These are phyloP conservation scores for Trichogramma pretiosum DNA, from an alignment of 1,140 invertebrate species.

Conservation along the genomic window DNA sequence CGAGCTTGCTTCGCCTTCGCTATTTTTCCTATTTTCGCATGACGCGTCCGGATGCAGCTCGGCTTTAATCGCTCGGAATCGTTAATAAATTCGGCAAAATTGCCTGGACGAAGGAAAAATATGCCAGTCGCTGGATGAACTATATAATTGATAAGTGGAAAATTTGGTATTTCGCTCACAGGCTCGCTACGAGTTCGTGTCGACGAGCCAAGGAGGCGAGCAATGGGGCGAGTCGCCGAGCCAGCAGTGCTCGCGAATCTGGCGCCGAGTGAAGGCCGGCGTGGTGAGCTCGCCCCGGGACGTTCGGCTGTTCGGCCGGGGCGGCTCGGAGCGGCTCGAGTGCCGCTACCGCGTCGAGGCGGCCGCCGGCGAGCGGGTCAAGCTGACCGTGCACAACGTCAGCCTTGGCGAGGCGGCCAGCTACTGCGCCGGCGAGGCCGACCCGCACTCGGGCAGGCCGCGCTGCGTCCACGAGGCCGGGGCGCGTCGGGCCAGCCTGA, in stretches of 20 bases:
- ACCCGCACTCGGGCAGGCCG: slow-evolving; percentile 60
- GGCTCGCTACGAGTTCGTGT: slow-evolving; percentile 73
- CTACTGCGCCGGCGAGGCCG: slow-evolving; percentile 59
- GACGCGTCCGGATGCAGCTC: too few relatives aligned
- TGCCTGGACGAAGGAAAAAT: too few relatives aligned
- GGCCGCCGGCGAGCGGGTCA: slow-evolving; percentile 52
- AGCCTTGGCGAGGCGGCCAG: slow-evolving; percentile 54
- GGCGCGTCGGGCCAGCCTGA: slow-evolving; percentile 49
- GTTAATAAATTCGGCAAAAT: too few relatives aligned
- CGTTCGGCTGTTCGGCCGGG: slow-evolving; percentile 67
- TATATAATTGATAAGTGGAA: too few relatives aligned
- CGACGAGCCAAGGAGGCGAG: slow-evolving; percentile 66
- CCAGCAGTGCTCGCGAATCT: slow-evolving; percentile 44
- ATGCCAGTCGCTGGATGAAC: too few relatives aligned
- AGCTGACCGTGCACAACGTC: slow-evolving; percentile 61
- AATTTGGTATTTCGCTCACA: slow-evolving; percentile 18
- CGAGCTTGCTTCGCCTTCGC: too few relatives aligned
- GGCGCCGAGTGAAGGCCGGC: slow-evolving; percentile 50
- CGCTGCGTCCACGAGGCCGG: slow-evolving; percentile 48
- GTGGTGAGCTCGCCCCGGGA: slow-evolving; percentile 61
- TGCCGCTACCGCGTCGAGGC: slow-evolving; percentile 68
- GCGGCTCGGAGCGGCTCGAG: slow-evolving; percentile 61
- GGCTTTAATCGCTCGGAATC: too few relatives aligned
- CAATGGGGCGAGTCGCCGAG: slow-evolving; percentile 50
- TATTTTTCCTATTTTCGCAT: too few relatives aligned